Evolutionary conservation across 1,140 invertebrate species (phyloP).

Genomic region (Popillia japonica): DNA sequence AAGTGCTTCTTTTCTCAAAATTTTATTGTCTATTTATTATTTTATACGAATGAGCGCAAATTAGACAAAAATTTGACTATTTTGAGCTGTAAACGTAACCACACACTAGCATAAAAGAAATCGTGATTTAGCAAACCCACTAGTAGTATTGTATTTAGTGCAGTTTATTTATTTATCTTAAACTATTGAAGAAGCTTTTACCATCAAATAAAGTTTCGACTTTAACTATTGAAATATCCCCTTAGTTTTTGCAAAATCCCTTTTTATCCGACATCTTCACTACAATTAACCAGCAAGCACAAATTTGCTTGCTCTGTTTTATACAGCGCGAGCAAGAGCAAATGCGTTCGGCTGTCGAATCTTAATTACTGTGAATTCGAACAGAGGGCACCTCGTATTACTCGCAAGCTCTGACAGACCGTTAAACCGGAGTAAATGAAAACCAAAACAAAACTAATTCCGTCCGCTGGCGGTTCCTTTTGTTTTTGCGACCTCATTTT

Average conservation of each 20-base stretch:
- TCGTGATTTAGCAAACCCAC: no score
- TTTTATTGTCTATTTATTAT: no score
- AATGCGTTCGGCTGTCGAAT: background rate
- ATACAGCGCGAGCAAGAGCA: background rate
- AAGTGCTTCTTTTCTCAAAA: no score
- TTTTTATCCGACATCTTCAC: background rate
- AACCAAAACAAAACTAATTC: conserved; percentile 31
- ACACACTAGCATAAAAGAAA: no score
- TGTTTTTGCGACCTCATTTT: conserved; percentile 33
- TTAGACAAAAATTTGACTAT: no score
- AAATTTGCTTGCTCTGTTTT: background rate
- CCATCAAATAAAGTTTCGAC: no score
- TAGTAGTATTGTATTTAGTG: no score
- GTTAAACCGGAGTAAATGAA: conserved; percentile 28
- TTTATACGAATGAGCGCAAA: no score
- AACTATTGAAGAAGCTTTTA: no score
- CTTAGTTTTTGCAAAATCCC: background rate
- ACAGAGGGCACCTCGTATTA: background rate
- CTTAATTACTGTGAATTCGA: background rate
- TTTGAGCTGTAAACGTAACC: no score
- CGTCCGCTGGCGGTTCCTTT: conserved; percentile 5
- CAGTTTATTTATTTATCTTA: no score
- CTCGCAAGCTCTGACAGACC: background rate
- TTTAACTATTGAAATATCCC: no score
- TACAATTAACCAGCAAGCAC: background rate